Conservation (phyloP, 2,888 invertebrate species). For the Sphaerophoria rueppellii region DNA sequence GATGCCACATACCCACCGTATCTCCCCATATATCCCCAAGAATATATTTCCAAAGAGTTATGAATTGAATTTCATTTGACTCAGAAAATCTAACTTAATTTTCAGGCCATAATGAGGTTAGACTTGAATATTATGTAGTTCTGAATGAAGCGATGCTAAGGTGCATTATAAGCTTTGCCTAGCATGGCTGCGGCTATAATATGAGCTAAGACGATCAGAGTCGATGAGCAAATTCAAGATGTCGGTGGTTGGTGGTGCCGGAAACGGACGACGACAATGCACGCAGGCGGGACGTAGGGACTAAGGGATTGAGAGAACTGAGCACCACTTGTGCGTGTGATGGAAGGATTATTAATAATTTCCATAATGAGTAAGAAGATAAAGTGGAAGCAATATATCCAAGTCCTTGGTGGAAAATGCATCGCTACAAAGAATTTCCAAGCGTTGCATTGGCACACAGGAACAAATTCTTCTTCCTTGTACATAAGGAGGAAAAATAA, state of each 20-base stretch:
- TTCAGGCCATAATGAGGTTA: constrained; percentile 59
- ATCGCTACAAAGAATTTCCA: neutral
- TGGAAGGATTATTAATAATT: constrained; percentile 57
- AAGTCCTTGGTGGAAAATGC: constrained; percentile 22
- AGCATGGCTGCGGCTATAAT: neutral
- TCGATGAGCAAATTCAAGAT: constrained; percentile 10
- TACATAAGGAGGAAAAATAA: constrained; percentile 32
- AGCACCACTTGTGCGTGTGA: constrained; percentile 31
- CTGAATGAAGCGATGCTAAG: constrained; percentile 7
- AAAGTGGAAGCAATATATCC: constrained; percentile 20
- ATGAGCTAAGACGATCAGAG: neutral
- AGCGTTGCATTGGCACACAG: neutral
- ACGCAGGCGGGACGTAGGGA: neutral
- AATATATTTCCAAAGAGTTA: constrained; percentile 38
- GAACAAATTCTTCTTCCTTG: constrained; percentile 1
- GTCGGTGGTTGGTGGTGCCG: neutral
- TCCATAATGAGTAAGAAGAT: constrained; percentile 49
- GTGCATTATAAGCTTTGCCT: constrained; percentile 3
- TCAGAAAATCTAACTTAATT: constrained; percentile 51
- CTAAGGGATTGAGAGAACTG: no score
- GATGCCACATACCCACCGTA: no score
- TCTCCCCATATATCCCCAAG: neutral
- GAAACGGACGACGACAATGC: neutral
- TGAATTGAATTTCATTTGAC: constrained; percentile 54
- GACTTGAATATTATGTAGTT: constrained; percentile 21